These are phyloP conservation scores for Caenorhabditis zanzibari DNA, from an alignment of 2,888 invertebrate species.

Conservation along the genomic window DNA sequence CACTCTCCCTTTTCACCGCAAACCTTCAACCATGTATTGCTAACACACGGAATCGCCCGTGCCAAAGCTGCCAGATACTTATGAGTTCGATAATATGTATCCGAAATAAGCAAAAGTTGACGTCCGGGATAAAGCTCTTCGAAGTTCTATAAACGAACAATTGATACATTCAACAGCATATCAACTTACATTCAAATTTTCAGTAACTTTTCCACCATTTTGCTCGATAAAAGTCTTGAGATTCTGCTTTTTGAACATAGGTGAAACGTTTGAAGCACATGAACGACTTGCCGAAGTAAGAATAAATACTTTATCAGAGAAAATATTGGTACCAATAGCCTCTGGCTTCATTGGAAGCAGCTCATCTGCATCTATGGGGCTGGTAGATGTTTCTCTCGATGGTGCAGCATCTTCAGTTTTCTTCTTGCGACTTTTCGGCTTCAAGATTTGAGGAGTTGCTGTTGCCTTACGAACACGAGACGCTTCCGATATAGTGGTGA, in stretches of 20 bases:
- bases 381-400: neutral
- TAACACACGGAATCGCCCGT: constrained; percentile 87
- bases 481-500: constrained; percentile 41
- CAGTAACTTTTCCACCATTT: constrained; percentile 79
- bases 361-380: constrained; percentile 23
- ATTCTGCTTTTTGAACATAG: constrained; percentile 79
- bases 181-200: constrained; percentile 66
- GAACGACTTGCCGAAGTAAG: constrained; percentile 81
- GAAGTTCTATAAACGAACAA: constrained; percentile 29
- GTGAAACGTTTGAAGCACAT: neutral
- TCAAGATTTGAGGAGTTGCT: neutral
- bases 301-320: constrained; percentile 77
- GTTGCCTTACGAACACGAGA: constrained; percentile 32
- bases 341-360: constrained; percentile 44
- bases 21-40: constrained; percentile 89
- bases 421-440: constrained; percentile 13
- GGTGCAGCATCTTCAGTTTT: neutral
- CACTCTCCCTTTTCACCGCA: constrained; percentile 85
- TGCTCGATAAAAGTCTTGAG: constrained; percentile 74
- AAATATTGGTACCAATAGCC: constrained; percentile 61
- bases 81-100: constrained; percentile 88
- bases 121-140: constrained; percentile 46
- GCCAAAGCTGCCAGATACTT: constrained; percentile 89
- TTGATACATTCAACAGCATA: neutral
- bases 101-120: constrained; percentile 85